Percentiles rank a stretch among this genome's conserved stretches.
phyloP scores from a whole-genome alignment of 53 echinoderm and acorn worm genomes.

The Stichopus horrens region DNA sequence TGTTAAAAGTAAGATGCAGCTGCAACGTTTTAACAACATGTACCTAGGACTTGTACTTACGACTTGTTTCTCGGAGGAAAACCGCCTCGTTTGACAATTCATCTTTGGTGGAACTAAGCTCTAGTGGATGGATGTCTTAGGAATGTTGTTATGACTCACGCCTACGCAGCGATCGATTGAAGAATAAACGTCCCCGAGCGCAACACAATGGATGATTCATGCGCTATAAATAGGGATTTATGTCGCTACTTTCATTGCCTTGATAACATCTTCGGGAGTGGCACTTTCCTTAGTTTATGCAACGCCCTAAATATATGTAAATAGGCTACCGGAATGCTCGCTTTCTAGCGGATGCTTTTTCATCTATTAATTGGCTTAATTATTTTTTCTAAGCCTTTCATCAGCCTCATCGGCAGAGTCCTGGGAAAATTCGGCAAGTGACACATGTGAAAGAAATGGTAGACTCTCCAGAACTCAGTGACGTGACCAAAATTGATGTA shows the following conservation, averaged over 20 bases:
- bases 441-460: too few relatives aligned
- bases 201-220: neutral
- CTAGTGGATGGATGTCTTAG: neutral
- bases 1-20: too few relatives aligned
- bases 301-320: too few relatives aligned
- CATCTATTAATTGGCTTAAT: slow-evolving; percentile 19
- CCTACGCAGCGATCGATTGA: neutral
- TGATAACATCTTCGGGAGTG: too few relatives aligned
- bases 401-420: slow-evolving; percentile 22
- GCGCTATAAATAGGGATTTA: neutral
- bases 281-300: too few relatives aligned
- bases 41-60: neutral
- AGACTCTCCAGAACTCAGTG: too few relatives aligned
- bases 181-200: neutral
- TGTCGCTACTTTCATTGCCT: neutral
- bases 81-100: neutral
- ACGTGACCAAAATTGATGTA: too few relatives aligned
- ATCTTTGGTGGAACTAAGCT: neutral
- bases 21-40: too few relatives aligned
- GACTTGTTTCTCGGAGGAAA: neutral
- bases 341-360: neutral
- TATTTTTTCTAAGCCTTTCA: slow-evolving; percentile 16
- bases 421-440: neutral
- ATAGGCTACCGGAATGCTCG: too few relatives aligned
- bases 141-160: neutral